phyloP scores from a whole-genome alignment of 2,888 invertebrate species.

The Saturnia japonica region DNA sequence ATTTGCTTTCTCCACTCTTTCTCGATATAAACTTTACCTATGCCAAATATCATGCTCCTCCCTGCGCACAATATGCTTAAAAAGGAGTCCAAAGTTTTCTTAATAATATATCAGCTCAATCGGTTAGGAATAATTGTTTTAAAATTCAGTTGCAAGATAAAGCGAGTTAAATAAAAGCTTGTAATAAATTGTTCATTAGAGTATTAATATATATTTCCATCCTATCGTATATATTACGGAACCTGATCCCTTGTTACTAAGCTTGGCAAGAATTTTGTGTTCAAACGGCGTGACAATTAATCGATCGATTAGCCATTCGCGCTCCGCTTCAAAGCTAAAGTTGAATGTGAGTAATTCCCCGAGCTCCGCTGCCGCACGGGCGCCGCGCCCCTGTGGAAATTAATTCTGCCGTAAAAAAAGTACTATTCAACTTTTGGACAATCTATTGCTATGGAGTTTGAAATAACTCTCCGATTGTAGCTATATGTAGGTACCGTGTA shows the following conservation, averaged over 20 bases:
- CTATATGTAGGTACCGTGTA: constrained; percentile 37
- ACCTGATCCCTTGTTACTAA: constrained; percentile 46
- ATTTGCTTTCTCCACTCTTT: too few relatives aligned
- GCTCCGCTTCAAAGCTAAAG: constrained; percentile 66
- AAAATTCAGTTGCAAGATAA: neutral
- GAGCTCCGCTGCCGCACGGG: constrained; percentile 53
- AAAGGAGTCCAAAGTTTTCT: too few relatives aligned
- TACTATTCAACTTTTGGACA: constrained; percentile 54
- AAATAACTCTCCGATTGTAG: constrained; percentile 48
- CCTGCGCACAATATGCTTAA: too few relatives aligned
- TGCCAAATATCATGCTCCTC: too few relatives aligned
- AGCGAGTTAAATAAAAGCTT: too few relatives aligned
- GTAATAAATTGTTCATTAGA: too few relatives aligned
- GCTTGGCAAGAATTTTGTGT: constrained; percentile 59
- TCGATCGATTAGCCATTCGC: constrained; percentile 77
- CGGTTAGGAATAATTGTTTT: too few relatives aligned
- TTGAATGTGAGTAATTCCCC: constrained; percentile 66
- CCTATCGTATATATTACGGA: constrained; percentile 33
- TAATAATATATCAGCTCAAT: too few relatives aligned
- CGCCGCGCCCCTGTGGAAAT: constrained; percentile 52
- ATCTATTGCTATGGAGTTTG: constrained; percentile 52
- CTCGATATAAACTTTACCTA: too few relatives aligned
- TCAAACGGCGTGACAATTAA: constrained; percentile 76
- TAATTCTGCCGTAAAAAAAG: constrained; percentile 65
- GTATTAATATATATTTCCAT: neutral